A percentile compares a stretch with the other conserved stretches of the same genome.
phyloP scores from a whole-genome alignment of 2,113 vertebrate genomes.

The Eptatretus burgeri region DNA sequence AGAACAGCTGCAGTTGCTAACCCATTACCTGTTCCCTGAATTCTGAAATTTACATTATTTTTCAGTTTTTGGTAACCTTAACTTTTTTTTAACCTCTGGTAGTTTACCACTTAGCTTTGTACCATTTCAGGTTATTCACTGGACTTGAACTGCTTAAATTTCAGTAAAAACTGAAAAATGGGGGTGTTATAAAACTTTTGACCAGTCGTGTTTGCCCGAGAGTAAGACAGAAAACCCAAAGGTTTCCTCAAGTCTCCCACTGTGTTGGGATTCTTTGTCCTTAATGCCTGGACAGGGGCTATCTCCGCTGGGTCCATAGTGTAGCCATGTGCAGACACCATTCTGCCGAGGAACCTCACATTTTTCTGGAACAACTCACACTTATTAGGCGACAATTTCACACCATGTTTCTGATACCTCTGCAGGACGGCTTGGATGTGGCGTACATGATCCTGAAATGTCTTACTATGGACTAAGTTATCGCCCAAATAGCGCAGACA shows the following conservation, averaged over 20 bases:
- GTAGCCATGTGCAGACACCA: background rate
- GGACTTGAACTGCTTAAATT: too few species aligned
- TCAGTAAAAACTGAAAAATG: too few species aligned
- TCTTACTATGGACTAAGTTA: conserved; percentile 8
- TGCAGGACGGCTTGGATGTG: background rate
- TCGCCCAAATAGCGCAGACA: conserved; percentile 10
- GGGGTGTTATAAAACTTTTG: too few species aligned
- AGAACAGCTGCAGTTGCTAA: too few species aligned
- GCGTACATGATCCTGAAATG: conserved; percentile 9
- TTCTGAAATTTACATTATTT: too few species aligned
- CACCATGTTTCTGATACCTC: background rate
- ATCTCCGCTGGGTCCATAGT: conserved; percentile 10
- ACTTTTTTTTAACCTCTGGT: too few species aligned
- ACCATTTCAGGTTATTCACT: too few species aligned
- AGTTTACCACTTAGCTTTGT: too few species aligned
- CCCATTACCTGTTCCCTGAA: too few species aligned
- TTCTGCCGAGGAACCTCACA: too few species aligned
- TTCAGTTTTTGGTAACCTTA: too few species aligned
- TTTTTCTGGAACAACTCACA: background rate
- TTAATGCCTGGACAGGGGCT: conserved; percentile 7
- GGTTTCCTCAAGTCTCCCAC: conserved; percentile 4
- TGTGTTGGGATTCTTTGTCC: background rate
- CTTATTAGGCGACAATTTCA: conserved; percentile 9
- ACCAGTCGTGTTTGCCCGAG: too few species aligned
- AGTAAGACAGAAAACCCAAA: conserved; percentile 9